Evolutionary conservation across 2,113 vertebrate genomes (phyloP).

Genomic region (Microtus richardsoni): DNA sequence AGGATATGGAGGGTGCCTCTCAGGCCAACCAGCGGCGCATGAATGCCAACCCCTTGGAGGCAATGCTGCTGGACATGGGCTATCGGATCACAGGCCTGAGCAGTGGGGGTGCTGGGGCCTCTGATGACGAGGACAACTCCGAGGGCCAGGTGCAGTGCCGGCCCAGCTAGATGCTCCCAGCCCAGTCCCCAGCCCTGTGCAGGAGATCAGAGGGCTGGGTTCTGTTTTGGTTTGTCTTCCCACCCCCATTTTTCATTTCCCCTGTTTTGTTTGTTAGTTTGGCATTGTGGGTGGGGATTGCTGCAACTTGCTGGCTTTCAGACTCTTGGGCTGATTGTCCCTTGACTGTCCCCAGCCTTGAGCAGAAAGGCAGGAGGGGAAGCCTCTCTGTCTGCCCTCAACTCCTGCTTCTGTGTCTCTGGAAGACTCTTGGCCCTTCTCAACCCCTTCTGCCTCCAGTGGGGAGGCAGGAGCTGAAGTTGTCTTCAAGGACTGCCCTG

Average conservation of each 20-base stretch:
- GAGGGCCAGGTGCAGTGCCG: conserved; percentile 98
- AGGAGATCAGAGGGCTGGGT: conserved; percentile 61
- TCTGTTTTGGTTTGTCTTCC: conserved; percentile 74
- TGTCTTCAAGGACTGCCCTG: conserved; percentile 26
- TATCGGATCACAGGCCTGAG: conserved; percentile 98
- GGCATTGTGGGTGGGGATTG: conserved; percentile 77
- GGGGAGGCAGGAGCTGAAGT: conserved; percentile 13
- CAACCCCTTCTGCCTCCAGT: not conserved
- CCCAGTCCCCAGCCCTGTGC: conserved; percentile 45
- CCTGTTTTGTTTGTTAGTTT: conserved; percentile 82
- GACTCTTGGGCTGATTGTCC: conserved; percentile 70
- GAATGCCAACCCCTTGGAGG: conserved; percentile 97
- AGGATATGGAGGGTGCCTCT: conserved; percentile 98
- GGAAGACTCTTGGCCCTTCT: conserved; percentile 52
- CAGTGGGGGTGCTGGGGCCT: conserved; percentile 92
- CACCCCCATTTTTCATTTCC: conserved; percentile 70
- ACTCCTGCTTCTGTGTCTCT: conserved; percentile 42
- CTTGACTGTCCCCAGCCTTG: conserved; percentile 64
- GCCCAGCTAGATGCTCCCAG: conserved; percentile 92
- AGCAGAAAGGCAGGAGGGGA: conserved; percentile 64
- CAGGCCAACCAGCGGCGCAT: conserved; percentile 98
- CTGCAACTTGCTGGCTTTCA: conserved; percentile 76
- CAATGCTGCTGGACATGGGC: conserved; percentile 99
- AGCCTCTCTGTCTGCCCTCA: not conserved
- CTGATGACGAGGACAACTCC: conserved; percentile 96